A percentile compares a stretch with the other conserved stretches of the same genome.
Evolutionary conservation across 2,113 vertebrate species (phyloP).

Genomic region (Brachirus orientalis): DNA sequence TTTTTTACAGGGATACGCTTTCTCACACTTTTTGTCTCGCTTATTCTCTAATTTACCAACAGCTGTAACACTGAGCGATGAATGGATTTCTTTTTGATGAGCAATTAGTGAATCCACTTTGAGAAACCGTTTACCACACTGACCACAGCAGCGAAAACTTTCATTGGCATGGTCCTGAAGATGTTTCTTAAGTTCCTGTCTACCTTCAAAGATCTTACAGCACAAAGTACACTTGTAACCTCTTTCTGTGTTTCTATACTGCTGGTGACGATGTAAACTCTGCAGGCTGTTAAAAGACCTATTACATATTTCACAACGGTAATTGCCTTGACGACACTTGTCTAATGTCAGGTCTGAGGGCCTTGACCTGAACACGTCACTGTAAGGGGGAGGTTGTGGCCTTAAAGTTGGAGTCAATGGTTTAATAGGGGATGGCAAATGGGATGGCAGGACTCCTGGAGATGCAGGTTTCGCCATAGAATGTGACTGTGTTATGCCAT

Average conservation of each 20-base stretch:
- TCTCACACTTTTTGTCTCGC: slow-evolving; percentile 68
- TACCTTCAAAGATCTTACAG: slow-evolving; percentile 77
- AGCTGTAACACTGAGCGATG: slow-evolving; percentile 26
- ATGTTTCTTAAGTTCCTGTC: slow-evolving; percentile 75
- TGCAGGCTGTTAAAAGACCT: slow-evolving; percentile 76
- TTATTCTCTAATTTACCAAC: slow-evolving; percentile 58
- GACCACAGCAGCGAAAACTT: slow-evolving; percentile 77
- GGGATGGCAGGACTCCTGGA: slow-evolving; percentile 65
- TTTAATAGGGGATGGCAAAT: slow-evolving; percentile 47
- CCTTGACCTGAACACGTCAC: slow-evolving; percentile 50
- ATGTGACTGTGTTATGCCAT: slow-evolving; percentile 67
- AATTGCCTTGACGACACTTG: slow-evolving; percentile 56
- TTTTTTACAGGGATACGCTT: slow-evolving; percentile 78
- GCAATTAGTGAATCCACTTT: slow-evolving; percentile 76
- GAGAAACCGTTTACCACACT: slow-evolving; percentile 82
- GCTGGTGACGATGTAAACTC: slow-evolving; percentile 81
- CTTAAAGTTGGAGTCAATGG: slow-evolving; percentile 53
- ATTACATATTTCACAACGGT: slow-evolving; percentile 81
- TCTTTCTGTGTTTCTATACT: slow-evolving; percentile 78
- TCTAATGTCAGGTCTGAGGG: slow-evolving; percentile 47
- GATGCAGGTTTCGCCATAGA: slow-evolving; percentile 61
- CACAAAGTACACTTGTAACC: slow-evolving; percentile 83
- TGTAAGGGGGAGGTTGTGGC: slow-evolving; percentile 29
- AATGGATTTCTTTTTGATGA: slow-evolving; percentile 78
- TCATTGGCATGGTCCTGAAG: slow-evolving; percentile 77